Conservation (phyloP, 2,888 invertebrate species). For the Himalopsyche japonica region DNA sequence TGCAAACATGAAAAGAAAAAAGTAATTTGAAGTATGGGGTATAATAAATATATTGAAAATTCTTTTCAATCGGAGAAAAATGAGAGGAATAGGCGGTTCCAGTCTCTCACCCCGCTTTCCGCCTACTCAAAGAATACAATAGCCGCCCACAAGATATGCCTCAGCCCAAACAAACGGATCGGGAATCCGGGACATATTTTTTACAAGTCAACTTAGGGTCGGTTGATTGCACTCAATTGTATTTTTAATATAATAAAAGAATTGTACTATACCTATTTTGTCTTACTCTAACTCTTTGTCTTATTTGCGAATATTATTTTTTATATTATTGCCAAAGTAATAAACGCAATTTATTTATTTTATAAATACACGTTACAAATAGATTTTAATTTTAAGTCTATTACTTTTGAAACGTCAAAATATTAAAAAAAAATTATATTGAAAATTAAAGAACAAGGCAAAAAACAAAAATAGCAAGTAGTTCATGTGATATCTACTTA, state of each 20-base stretch:
- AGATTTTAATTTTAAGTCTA: too few relatives aligned
- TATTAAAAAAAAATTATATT: too few relatives aligned
- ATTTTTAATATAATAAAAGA: not conserved
- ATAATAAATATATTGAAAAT: constrained; percentile 23
- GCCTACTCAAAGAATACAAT: not conserved
- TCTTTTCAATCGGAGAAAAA: not conserved
- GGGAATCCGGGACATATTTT: constrained; percentile 18
- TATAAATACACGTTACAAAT: too few relatives aligned
- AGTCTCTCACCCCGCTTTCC: not conserved
- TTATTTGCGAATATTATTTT: too few relatives aligned
- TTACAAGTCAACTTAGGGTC: not conserved
- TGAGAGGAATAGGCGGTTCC: not conserved
- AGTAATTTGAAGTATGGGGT: constrained; percentile 8
- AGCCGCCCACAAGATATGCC: not conserved
- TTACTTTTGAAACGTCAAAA: too few relatives aligned
- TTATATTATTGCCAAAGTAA: too few relatives aligned
- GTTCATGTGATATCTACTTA: too few relatives aligned
- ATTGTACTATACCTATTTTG: too few relatives aligned
- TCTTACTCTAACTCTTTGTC: too few relatives aligned
- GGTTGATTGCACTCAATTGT: not conserved
- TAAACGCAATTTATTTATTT: too few relatives aligned
- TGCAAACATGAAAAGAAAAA: constrained; percentile 1
- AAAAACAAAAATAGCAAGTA: too few relatives aligned
- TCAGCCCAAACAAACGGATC: not conserved
- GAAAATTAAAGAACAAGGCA: too few relatives aligned